Conservation (phyloP, 2,113 vertebrate species). For the Saccopteryx leptura region DNA sequence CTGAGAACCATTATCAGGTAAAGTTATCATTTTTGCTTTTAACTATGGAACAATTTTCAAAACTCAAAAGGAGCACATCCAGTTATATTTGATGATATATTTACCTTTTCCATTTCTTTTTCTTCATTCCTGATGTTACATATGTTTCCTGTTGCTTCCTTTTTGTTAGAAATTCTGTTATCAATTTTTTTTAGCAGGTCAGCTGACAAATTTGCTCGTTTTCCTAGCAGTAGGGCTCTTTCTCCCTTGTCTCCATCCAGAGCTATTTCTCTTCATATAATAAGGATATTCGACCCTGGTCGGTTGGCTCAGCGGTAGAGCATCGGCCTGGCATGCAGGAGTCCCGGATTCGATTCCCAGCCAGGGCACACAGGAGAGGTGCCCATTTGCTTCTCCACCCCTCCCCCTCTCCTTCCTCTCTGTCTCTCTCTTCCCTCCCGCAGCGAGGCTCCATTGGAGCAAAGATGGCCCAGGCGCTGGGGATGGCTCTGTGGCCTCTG, state of each 20-base stretch:
- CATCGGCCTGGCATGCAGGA: too few species aligned
- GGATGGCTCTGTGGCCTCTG: too few species aligned
- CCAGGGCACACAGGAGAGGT: too few species aligned
- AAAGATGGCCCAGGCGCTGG: too few species aligned
- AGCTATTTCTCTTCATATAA: constrained; percentile 11
- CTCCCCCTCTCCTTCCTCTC: too few species aligned
- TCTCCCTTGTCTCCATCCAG: not conserved
- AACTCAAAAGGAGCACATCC: not conserved
- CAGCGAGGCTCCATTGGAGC: too few species aligned
- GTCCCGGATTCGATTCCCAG: too few species aligned
- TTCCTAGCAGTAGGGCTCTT: not conserved
- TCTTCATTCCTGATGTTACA: not conserved
- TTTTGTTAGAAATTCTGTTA: not conserved
- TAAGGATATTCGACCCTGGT: not conserved
- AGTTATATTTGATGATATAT: not conserved
- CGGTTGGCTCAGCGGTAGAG: too few species aligned
- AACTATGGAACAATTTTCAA: not conserved
- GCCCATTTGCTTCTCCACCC: too few species aligned
- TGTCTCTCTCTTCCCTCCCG: too few species aligned
- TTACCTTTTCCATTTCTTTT: not conserved
- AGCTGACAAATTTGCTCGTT: not conserved
- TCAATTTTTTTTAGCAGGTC: not conserved
- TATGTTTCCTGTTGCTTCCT: not conserved
- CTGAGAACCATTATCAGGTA: not conserved
- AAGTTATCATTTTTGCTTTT: not conserved